phyloP scores from a whole-genome alignment of 2,888 invertebrate genomes.

The Drosophila nr. fundita region DNA sequence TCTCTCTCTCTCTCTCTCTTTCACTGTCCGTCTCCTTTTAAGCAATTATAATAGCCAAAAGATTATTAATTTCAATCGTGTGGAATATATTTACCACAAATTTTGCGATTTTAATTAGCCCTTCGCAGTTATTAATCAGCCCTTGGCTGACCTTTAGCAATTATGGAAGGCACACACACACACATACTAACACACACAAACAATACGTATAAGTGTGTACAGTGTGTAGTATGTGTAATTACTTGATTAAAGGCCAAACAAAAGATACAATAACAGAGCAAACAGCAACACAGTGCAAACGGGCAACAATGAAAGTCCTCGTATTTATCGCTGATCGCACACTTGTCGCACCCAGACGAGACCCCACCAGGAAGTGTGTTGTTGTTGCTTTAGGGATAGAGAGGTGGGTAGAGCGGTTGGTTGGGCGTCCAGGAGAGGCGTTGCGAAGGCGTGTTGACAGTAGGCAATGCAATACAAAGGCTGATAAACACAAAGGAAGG shows the following conservation, averaged over 20 bases:
- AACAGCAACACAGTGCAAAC: slow-evolving; percentile 38
- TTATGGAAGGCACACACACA: slow-evolving; percentile 1
- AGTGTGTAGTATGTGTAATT: slow-evolving; percentile 44
- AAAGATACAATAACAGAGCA: slow-evolving; percentile 44
- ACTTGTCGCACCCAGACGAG: slow-evolving; percentile 43
- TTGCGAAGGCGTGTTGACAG: neutral
- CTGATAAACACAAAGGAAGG: slow-evolving; percentile 50
- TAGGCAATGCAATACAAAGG: slow-evolving; percentile 43
- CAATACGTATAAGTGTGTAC: neutral
- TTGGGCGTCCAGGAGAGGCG: neutral
- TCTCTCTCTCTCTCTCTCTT: too few species aligned
- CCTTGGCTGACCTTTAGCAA: slow-evolving; percentile 32
- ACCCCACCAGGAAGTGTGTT: neutral
- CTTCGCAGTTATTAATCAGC: slow-evolving; percentile 22
- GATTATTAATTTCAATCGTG: neutral
- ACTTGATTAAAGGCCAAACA: slow-evolving; percentile 73
- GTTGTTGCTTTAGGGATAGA: neutral
- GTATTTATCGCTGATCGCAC: slow-evolving; percentile 69
- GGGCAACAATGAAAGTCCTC: slow-evolving; percentile 54
- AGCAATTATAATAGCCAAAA: neutral
- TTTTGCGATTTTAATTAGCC: slow-evolving; percentile 17
- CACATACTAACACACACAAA: neutral
- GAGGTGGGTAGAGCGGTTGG: neutral
- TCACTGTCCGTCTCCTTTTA: neutral
- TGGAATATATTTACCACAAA: neutral